Conservation (phyloP, 2,113 vertebrate genomes). For the Motacilla alba region DNA sequence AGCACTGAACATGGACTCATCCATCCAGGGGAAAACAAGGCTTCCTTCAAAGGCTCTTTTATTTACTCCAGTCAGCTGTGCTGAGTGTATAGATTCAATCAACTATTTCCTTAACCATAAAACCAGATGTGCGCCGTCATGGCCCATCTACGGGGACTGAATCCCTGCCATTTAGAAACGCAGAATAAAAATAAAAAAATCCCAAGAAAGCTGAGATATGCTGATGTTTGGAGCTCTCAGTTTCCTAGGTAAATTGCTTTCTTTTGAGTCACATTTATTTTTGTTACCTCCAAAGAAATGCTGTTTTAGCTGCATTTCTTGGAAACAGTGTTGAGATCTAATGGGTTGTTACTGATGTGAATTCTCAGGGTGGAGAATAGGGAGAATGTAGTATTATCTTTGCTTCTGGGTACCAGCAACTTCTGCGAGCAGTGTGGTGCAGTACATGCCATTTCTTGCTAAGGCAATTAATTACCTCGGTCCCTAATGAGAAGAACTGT, state of each 20-base stretch:
- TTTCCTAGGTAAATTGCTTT: conserved; percentile 50
- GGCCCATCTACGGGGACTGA: conserved; percentile 56
- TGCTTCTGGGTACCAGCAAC: conserved; percentile 33
- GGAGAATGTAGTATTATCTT: neutral
- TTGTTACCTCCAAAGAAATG: conserved; percentile 57
- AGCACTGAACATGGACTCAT: neutral
- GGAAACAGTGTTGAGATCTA: conserved; percentile 20
- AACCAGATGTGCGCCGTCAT: conserved; percentile 61
- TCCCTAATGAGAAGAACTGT: neutral
- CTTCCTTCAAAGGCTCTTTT: conserved; percentile 20
- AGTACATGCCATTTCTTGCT: neutral
- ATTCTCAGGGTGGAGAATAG: neutral
- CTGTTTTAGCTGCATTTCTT: conserved; percentile 34
- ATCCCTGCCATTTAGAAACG: conserved; percentile 52
- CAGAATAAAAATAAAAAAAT: conserved; percentile 47
- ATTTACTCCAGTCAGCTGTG: conserved; percentile 63
- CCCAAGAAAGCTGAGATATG: conserved; percentile 42
- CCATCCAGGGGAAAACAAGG: conserved; percentile 15
- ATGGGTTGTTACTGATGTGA: conserved; percentile 33
- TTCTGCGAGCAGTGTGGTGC: neutral
- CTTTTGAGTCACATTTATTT: conserved; percentile 57
- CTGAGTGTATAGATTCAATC: conserved; percentile 30
- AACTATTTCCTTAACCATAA: conserved; percentile 46
- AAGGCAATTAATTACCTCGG: conserved; percentile 2
- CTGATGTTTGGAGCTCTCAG: conserved; percentile 20